Evolutionary conservation across 2,113 vertebrate species (phyloP).

Genomic region (Tringa solitaria): DNA sequence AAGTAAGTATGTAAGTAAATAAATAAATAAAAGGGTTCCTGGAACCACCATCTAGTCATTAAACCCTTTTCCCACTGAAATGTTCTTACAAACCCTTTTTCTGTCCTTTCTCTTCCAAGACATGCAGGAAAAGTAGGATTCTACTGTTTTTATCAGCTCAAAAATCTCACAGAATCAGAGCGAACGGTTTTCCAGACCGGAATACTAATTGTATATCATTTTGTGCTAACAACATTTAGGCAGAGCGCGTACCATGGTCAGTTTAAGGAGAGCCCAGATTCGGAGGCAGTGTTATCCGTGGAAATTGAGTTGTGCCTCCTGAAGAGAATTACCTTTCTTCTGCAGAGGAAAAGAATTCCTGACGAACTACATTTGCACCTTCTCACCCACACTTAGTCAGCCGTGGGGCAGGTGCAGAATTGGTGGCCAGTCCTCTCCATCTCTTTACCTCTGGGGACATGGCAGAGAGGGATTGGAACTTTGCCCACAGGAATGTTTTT

Average conservation of each 20-base stretch:
- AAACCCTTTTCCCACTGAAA: background rate
- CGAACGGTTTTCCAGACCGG: background rate
- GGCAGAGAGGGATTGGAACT: rapidly evolving
- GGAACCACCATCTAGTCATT: background rate
- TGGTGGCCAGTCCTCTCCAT: background rate
- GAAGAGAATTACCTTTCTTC: background rate
- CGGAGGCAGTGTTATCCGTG: background rate
- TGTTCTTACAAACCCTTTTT: background rate
- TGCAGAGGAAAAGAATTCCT: background rate
- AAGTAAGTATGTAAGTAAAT: background rate
- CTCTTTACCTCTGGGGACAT: background rate
- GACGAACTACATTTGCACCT: background rate
- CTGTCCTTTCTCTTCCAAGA: background rate
- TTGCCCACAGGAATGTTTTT: background rate
- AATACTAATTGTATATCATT: background rate
- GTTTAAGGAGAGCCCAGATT: background rate
- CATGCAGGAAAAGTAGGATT: background rate
- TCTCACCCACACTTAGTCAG: background rate
- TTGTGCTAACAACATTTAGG: background rate
- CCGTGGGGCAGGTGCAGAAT: background rate
- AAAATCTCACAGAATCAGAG: background rate
- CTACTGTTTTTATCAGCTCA: background rate
- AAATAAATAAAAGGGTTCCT: background rate
- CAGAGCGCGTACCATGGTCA: background rate
- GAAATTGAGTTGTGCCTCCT: background rate